These are phyloP conservation scores for Acanthisitta chloris DNA, from an alignment of 2,113 vertebrate genomes.

Conservation along the genomic window DNA sequence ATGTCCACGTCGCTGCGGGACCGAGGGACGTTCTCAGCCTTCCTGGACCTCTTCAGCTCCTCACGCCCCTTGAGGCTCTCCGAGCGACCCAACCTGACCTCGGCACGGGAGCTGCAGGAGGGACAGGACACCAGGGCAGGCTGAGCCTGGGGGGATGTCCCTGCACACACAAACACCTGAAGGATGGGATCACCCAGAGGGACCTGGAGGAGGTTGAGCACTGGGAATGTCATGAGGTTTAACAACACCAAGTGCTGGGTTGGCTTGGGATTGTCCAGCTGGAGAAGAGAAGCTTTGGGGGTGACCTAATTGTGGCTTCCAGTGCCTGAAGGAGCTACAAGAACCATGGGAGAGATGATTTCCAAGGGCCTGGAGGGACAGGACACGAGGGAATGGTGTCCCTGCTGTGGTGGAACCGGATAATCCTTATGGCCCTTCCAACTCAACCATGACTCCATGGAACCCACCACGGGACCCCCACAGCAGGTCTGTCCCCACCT, in stretches of 20 bases:
- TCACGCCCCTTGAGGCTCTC: conserved; percentile 92
- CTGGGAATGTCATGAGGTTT: background rate
- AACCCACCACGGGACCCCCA: rapidly evolving
- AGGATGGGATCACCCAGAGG: background rate
- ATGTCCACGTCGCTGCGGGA: conserved; percentile 93
- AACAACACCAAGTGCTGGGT: too few species aligned
- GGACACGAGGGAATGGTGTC: too few species aligned
- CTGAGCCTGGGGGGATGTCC: background rate
- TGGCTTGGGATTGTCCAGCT: background rate
- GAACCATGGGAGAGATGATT: too few species aligned
- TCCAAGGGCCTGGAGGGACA: too few species aligned
- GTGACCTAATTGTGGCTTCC: too few species aligned
- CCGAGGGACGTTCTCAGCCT: conserved; percentile 83
- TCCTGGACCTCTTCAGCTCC: conserved; percentile 83
- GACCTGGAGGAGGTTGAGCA: background rate
- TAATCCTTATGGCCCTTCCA: too few species aligned
- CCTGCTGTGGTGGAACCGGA: too few species aligned
- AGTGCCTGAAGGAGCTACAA: too few species aligned
- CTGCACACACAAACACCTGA: too few species aligned
- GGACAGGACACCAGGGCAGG: background rate
- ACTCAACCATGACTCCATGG: background rate
- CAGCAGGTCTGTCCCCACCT: background rate
- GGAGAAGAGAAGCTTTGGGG: too few species aligned
- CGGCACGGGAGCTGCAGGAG: conserved; percentile 57
- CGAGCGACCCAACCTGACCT: conserved; percentile 86